Evolutionary conservation across 2,113 vertebrate species (phyloP), one percentile per base, ranked within the genome.

Genomic region (Dascyllus trimaculatus): DNA sequence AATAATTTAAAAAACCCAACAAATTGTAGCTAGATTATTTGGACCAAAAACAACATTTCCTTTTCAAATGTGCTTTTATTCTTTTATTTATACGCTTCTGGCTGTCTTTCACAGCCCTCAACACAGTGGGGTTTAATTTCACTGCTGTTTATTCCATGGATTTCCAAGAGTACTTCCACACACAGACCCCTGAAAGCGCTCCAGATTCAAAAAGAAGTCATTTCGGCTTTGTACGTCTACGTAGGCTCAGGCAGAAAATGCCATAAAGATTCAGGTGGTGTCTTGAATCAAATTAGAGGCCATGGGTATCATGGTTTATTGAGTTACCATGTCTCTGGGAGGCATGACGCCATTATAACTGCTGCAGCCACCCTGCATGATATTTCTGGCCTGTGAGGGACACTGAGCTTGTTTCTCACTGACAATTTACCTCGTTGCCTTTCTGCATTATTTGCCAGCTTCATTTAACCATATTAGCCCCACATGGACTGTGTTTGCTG

Each of bases 381-480:
- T 66, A 59, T 70, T 85, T 83, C 60, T 26, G 78, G 24, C 40
- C 63, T 69, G 67, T n/a, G 10, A 22, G 57, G 32, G 15, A 69
- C 58, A 67, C 26, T 11, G 67, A 60, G 67, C 57, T 32, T 40
- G 40, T 49, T 75, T 64, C 60, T 74, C 67, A 46, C 69, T 43
- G 60, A 56, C 66, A 81, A 71, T 85, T 84, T 62, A 74, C 49
- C 64, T 62, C 66, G 49, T 70, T 32, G n/a, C 56, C 38, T 63
- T 17, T 79, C 69, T 83, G 65, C 56, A 61, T 87, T 66, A 82
- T 82, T 78, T 63, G 56, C 59, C 64, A 52, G 51, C 77, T 81
- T 85, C 71, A 75, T 88, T 86, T 87, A 65, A 80, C 80, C 80
- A 66, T 22, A 88, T 77, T 89, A 78, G 19, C 52, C 38, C 53